Conservation (phyloP, 30 jellyfish, hydroid and myxozoan genomes). For the Catostylus mosaicus region DNA sequence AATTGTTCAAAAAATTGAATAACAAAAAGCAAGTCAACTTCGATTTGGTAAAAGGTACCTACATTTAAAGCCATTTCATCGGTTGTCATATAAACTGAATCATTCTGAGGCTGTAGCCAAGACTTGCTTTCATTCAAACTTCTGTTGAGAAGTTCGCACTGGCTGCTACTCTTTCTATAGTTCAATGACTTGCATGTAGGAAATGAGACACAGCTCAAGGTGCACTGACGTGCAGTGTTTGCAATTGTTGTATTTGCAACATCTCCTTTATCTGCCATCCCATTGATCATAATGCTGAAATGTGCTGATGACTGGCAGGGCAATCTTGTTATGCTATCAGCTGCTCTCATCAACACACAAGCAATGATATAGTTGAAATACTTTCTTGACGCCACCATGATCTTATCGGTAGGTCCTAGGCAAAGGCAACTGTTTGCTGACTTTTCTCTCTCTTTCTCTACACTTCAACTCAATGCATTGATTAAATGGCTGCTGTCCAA, state of each 20-base stretch:
- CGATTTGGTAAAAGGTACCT: no score
- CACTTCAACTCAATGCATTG: no score
- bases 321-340: slow-evolving; percentile 2
- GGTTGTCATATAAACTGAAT: slow-evolving; percentile 36
- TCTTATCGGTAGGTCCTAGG: no score
- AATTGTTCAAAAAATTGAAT: no score
- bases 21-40: not conserved
- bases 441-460: no score
- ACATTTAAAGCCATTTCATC: slow-evolving; percentile 22
- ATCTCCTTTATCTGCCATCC: slow-evolving; percentile 20
- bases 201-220: slow-evolving; percentile 23
- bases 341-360: no score
- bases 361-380: no score
- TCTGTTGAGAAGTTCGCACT: slow-evolving; percentile 32
- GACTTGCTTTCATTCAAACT: slow-evolving; percentile 5
- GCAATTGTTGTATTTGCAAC: slow-evolving; percentile 5
- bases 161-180: not conserved
- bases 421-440: no score
- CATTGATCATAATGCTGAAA: slow-evolving; percentile 3
- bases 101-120: not conserved
- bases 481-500: no score
- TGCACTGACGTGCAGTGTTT: slow-evolving; percentile 11
- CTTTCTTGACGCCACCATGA: no score
- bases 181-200: slow-evolving; percentile 26
- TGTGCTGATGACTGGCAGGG: slow-evolving; percentile 30